phyloP scores from a whole-genome alignment of 1,140 invertebrate species.

The Drosophila sturtevanti region DNA sequence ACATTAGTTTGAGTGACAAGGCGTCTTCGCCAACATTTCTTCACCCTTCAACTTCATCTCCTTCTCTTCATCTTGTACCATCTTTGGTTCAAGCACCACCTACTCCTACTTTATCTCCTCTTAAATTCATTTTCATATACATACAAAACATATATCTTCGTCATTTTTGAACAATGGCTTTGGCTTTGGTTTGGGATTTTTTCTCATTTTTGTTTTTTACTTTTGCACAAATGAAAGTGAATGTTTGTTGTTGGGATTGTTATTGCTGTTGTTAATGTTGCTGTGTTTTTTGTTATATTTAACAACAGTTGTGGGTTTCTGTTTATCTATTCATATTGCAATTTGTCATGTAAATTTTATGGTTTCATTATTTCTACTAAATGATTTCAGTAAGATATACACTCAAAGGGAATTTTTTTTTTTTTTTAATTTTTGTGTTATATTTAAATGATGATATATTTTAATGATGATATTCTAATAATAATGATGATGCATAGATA shows the following conservation, averaged over 20 bases:
- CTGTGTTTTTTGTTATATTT: conserved; percentile 30
- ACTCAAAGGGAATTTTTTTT: conserved; percentile 9
- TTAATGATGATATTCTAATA: no score
- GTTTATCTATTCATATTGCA: conserved; percentile 33
- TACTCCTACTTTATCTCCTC: background rate
- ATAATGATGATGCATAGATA: no score
- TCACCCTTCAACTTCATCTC: background rate
- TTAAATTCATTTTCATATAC: conserved; percentile 52
- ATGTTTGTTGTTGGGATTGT: conserved; percentile 32
- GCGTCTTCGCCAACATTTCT: conserved; percentile 29
- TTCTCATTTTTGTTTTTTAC: background rate
- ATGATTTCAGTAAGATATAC: conserved; percentile 26
- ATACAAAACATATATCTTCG: conserved; percentile 37
- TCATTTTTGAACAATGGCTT: conserved; percentile 32
- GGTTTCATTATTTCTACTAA: conserved; percentile 29
- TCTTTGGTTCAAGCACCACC: background rate
- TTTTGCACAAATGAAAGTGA: conserved; percentile 73
- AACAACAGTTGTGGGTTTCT: conserved; percentile 35
- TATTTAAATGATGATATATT: background rate
- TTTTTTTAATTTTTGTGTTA: background rate
- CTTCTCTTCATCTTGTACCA: background rate
- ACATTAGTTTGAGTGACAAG: conserved; percentile 63
- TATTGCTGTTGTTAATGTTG: conserved; percentile 28
- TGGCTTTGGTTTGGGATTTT: conserved; percentile 56
- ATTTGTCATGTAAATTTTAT: conserved; percentile 58